Evolutionary conservation across 2,113 vertebrate genomes (phyloP), one percentile per base, ranked within the genome.

Genomic region (Desmodus rotundus): DNA sequence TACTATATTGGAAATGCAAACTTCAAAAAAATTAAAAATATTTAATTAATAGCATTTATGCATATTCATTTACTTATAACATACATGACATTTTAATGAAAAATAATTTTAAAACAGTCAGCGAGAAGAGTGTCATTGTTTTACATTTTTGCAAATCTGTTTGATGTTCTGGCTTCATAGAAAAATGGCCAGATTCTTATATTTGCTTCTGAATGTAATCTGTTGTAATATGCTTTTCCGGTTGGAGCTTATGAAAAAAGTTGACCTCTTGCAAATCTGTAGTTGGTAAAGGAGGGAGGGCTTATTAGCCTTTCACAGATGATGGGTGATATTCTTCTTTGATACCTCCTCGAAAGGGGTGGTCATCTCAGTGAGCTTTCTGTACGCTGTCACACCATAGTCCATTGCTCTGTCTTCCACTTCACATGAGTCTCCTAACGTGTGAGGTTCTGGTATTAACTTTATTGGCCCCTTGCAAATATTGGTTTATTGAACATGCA

Each of bases 111-210:
- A 61, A 67, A 87, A 82, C 43, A 86, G 33, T 28, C 36, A 45
- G 31, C 24, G 24, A 68, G 22, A 28, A 31, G 13, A 58, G 15
- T 28, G 28, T 5, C 33, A 36, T 74, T 56, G 19, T 86, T 86
- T 92, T 24, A 77, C 3, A 7, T 74, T 93, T 96, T 91, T 76
- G 50, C 38, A 82, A 94, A 76, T 93, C 10, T 58, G 45, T 94
- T 72, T 88, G 58, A 36, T 61, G 33, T 20, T 65, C 41, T 89
- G 63, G 28, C 16, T 88, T 91, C 33, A 56, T n/a, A 58, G 17
- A n/a, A 74, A 20, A n/a, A 31, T 89, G 31, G 4, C 47, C 73
- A 28, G 5, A 24, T 89, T 94, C 28, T 85, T 3, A 10, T 81
- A 65, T 43, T 7, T 31, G 50, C 15, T 86, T 81, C 38, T 72